phyloP scores from a whole-genome alignment of 2,888 invertebrate genomes.

The Lissocephala sabroskyi region DNA sequence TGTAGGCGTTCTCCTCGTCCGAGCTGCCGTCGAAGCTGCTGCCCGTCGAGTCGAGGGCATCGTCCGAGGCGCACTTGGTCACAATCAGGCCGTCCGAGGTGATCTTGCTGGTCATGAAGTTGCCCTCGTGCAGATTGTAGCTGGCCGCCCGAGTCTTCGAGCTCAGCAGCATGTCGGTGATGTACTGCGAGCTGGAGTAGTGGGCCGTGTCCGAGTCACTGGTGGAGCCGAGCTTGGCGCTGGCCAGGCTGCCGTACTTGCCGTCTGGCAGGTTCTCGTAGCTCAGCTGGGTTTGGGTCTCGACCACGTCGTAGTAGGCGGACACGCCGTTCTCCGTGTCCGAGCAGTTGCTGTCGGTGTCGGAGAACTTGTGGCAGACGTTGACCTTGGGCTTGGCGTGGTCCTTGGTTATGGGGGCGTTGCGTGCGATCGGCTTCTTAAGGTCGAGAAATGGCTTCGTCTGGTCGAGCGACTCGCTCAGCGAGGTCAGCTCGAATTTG shows the following conservation, averaged over 20 bases:
- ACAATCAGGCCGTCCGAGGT: constrained; percentile 72
- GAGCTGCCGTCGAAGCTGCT: constrained; percentile 72
- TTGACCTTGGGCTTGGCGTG: constrained; percentile 80
- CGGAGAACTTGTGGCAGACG: constrained; percentile 76
- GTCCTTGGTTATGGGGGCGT: constrained; percentile 79
- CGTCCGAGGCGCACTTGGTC: constrained; percentile 71
- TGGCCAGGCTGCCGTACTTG: constrained; percentile 57
- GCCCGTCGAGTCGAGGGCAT: constrained; percentile 71
- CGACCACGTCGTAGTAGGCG: constrained; percentile 72
- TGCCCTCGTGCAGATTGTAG: constrained; percentile 71
- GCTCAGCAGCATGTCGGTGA: constrained; percentile 71
- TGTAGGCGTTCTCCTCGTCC: constrained; percentile 72
- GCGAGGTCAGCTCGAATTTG: constrained; percentile 69
- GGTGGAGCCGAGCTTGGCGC: constrained; percentile 10
- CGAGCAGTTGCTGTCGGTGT: constrained; percentile 77
- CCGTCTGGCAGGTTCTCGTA: constrained; percentile 72
- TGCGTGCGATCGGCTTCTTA: constrained; percentile 74
- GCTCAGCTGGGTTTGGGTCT: constrained; percentile 56
- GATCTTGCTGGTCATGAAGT: constrained; percentile 73
- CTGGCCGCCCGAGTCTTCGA: constrained; percentile 71
- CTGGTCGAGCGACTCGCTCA: constrained; percentile 58
- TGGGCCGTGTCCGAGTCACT: constrained; percentile 33
- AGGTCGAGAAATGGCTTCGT: constrained; percentile 71
- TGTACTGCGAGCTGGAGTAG: constrained; percentile 70
- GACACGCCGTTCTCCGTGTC: constrained; percentile 74